A percentile compares a stretch with the other conserved stretches of the same genome.
phyloP scores from a whole-genome alignment of 1,140 invertebrate genomes.

The Mercenaria mercenaria region DNA sequence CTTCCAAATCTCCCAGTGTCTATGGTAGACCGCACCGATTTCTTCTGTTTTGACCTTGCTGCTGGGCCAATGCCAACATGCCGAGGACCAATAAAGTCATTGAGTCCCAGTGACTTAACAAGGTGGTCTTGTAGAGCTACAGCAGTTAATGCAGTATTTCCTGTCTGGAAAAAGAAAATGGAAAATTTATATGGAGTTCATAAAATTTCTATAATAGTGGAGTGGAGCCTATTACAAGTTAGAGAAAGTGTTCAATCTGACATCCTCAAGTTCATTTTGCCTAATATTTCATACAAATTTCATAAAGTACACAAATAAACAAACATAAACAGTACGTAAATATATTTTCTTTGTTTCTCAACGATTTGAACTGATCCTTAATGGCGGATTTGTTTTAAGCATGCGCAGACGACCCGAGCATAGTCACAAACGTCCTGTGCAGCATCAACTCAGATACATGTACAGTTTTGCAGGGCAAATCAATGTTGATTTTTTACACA shows the following conservation, averaged over 20 bases:
- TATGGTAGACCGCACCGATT: conserved; percentile 74
- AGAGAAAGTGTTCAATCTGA: neutral
- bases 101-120: conserved; percentile 70
- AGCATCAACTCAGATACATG: no score
- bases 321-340: no score
- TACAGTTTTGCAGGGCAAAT: no score
- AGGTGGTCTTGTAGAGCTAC: conserved; percentile 83
- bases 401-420: no score
- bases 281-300: no score
- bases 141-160: conserved; percentile 76
- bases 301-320: no score
- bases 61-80: conserved; percentile 74
- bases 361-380: no score
- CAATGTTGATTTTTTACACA: no score
- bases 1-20: conserved; percentile 78
- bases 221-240: neutral
- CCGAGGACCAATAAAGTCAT: conserved; percentile 72
- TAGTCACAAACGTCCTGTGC: no score
- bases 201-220: neutral
- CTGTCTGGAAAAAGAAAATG: conserved; percentile 22
- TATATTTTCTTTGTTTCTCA: no score
- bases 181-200: neutral
- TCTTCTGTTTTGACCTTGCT: conserved; percentile 72
- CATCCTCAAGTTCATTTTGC: neutral
- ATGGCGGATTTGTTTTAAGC: no score